Conservation (phyloP, 2,888 invertebrate species). For the Ryuthela nishihirai region DNA sequence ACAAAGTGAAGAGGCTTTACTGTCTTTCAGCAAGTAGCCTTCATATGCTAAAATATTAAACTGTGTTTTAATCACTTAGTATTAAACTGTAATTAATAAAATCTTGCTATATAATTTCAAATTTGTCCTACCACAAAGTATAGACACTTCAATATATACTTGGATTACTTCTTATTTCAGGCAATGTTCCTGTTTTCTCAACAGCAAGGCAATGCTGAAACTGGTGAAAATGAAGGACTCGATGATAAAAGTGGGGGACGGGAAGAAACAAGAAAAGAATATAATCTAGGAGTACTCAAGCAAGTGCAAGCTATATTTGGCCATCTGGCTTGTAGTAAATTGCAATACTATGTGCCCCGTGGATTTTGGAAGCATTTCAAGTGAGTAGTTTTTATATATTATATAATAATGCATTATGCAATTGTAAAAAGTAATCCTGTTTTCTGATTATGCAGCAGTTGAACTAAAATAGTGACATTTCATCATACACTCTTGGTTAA, state of each 20-base stretch:
- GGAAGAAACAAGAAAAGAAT: constrained; percentile 59
- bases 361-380: constrained; percentile 98
- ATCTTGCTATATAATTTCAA: no score
- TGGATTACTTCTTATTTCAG: no score
- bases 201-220: constrained; percentile 23
- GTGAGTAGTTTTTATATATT: constrained; percentile 57
- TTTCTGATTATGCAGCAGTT: no score
- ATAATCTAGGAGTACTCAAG: constrained; percentile 90
- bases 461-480: no score
- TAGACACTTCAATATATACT: no score
- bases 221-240: constrained; percentile 32
- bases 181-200: not conserved
- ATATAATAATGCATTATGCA: not conserved
- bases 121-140: no score
- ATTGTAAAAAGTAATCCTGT: not conserved
- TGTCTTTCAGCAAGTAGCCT: no score
- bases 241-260: constrained; percentile 42
- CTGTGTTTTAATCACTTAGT: no score
- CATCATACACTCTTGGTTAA: no score
- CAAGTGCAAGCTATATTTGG: constrained; percentile 98
- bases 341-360: constrained; percentile 96
- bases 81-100: no score
- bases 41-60: no score
- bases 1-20: no score
- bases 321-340: constrained; percentile 88